phyloP scores from a whole-genome alignment of 2,888 invertebrate species.

The Mantis religiosa region DNA sequence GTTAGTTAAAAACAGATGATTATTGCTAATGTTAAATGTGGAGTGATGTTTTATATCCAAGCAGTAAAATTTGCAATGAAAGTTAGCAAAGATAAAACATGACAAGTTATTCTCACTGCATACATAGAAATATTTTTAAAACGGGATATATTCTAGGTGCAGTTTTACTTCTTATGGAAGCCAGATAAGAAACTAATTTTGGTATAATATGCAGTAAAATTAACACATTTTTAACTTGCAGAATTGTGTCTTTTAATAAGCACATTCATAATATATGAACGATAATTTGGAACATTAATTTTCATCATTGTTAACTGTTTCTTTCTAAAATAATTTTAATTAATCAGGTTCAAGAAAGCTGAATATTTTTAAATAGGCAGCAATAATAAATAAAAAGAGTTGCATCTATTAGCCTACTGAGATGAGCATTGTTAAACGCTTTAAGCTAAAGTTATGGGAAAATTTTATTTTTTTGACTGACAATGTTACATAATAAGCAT shows the following conservation, averaged over 20 bases:
- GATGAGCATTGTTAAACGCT: neutral
- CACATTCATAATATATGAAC: neutral
- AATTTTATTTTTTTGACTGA: neutral
- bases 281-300: neutral
- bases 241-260: neutral
- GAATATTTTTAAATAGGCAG: neutral
- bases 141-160: neutral
- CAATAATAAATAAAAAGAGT: neutral
- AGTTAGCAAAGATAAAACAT: no score
- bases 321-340: neutral
- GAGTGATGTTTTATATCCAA: no score
- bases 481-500: neutral
- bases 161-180: neutral
- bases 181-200: neutral
- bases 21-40: no score
- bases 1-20: no score
- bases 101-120: no score
- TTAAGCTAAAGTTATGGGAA: neutral
- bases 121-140: no score
- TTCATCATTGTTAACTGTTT: neutral
- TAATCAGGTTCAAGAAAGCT: neutral
- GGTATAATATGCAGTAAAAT: neutral
- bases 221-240: neutral
- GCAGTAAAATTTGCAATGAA: no score
- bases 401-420: neutral